Evolutionary conservation across 2,797 vertebrate species (phyloP), one percentile per base, ranked within the genome.

Genomic region (Enteromius mattozi): DNA sequence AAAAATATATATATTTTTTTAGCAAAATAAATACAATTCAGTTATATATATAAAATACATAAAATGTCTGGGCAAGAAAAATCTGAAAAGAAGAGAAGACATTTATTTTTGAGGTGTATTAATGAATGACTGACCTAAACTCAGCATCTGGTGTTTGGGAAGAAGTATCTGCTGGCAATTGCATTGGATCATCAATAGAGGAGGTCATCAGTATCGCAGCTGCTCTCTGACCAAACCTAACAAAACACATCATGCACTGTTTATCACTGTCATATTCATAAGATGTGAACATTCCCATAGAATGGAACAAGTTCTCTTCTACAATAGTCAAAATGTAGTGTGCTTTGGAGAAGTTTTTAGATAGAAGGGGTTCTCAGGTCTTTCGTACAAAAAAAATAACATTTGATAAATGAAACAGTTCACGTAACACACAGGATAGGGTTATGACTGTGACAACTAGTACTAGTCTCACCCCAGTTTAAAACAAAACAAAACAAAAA

Each of bases 201-300:
- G 94, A 93, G 17, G 93, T 94, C 94, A 95, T 92, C 82, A 94
- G 86, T 83, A 95, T 92, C 17, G 94, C 94, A 3, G 90, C 93
- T 9, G 94, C 92, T 87, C 92, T 92, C 85, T 92, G 94, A 49
- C 93, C 94, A 2, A 95, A 95, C 89, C 95, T 89, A 51, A 30
- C 9, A 78, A 27, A 59, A 83, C 45, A 83, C 37, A 68, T 82
- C 24, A 30, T 49, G 66, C 35, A 59, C 47, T 66, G 17, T 24
- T 45, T 5, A 69, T 33, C 13, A 49, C n/a, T 42, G 19, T 5
- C 6, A 75, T 0, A 40, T 69, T 35, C 21, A 10, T 16, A 63
- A 24, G 24, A 72, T 0, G 3, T 37, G 10, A 80, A 51, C 2
- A 16, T 49, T 68, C 37, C 21, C 10, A 47, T 47, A 17, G 27